Evolutionary conservation across 2,113 vertebrate species (phyloP), one percentile per base, ranked within the genome.

Genomic region (Pholis gunnellus): DNA sequence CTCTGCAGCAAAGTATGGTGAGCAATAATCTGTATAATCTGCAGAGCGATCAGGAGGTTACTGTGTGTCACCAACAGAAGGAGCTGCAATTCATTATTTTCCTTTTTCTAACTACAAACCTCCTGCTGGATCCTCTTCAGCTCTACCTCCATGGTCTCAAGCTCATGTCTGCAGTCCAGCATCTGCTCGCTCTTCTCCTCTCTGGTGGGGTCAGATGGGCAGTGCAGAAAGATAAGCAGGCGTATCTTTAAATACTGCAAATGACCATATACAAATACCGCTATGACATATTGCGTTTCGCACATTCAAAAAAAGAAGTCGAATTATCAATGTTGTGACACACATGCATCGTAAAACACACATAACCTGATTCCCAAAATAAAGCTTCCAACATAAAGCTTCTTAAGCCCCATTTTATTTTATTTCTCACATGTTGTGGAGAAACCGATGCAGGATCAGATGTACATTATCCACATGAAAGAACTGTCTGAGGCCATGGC

Each of bases 131-230:
- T 95, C 83, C 96, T 96, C 94, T 98, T 99, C 40, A 97, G 90
- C 89, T 99, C 98, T 57, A 88, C 74, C 94, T 98, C 97, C 95
- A 97, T 95, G 90, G 96, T 97, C 31, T 97, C 97, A 83, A 97
- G 93, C 87, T 99, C 98, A 91, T 99, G 98, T 87, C 98, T 97
- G 89, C 96, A 96, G 93, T 99, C 98, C 93, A 98, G 88, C 71
- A 97, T 95, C 84, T 99, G 97, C 88, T 99, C 98, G 48, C 96
- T 99, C 94, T 99, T 99, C 93, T 99, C 98, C 91, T 99, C 98
- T 83, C 98, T 99, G 77, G 74, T 48, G 40, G 44, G 44, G 29
- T 69, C 34, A 48, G 10, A 50, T 27, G 27, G 29, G 48, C 36
- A 42, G 61, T n/a, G 27, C 29, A 64, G 29, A 81, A 25, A 73